phyloP scores from a whole-genome alignment of 2,888 invertebrate species.

The Drosophila stalkeri region DNA sequence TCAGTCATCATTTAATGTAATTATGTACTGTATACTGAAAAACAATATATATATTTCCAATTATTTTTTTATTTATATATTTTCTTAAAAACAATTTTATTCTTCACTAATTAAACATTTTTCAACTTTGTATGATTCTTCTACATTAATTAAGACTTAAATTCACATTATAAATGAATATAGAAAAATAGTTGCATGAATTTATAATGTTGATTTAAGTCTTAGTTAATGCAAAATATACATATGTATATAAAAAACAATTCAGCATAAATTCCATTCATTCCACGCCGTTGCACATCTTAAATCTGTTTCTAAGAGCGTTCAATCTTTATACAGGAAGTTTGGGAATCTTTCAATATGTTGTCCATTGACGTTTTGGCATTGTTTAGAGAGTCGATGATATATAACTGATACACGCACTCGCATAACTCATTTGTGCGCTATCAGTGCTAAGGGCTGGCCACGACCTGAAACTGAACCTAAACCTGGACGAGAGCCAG shows the following conservation, averaged over 20 bases:
- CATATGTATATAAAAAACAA: background rate
- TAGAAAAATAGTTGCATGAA: too few species aligned
- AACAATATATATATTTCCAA: too few species aligned
- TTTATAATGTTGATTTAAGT: background rate
- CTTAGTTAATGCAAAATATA: background rate
- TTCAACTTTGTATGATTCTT: too few species aligned
- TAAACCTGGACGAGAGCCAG: background rate
- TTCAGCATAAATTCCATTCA: background rate
- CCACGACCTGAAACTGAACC: conserved; percentile 10
- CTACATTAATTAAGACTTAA: too few species aligned
- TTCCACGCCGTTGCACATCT: background rate
- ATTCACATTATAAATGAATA: too few species aligned
- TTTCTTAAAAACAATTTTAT: too few species aligned
- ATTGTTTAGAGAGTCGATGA: conserved; percentile 15
- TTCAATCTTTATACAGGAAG: conserved; percentile 21
- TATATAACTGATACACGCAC: conserved; percentile 14
- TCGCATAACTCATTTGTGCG: conserved; percentile 48
- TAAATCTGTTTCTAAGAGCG: background rate
- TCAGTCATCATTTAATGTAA: too few species aligned
- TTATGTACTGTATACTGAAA: too few species aligned
- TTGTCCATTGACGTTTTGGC: conserved; percentile 17
- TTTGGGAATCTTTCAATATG: conserved; percentile 34
- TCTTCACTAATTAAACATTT: too few species aligned
- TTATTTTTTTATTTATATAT: too few species aligned
- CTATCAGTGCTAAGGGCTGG: conserved; percentile 45